A percentile compares a stretch with the other conserved stretches of the same genome.
Evolutionary conservation across 2,888 invertebrate species (phyloP).

Genomic region (Tiliacea citrago): DNA sequence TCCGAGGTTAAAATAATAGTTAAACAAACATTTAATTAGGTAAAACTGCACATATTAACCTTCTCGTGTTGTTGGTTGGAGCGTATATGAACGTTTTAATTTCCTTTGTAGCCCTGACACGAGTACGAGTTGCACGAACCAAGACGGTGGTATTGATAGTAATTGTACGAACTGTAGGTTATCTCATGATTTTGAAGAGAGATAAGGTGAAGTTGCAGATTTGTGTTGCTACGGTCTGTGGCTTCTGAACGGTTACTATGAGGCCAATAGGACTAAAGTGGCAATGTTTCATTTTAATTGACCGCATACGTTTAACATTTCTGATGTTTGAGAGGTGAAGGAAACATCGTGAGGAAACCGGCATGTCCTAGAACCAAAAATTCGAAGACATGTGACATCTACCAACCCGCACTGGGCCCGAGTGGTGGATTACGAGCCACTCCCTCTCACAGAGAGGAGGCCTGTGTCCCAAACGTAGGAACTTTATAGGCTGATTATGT

Average conservation of each 20-base stretch:
- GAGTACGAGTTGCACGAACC: slow-evolving; percentile 39
- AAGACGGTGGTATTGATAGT: slow-evolving; percentile 34
- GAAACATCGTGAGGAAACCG: no score
- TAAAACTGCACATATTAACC: slow-evolving; percentile 58
- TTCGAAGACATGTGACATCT: no score
- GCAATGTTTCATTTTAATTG: background rate
- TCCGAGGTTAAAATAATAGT: slow-evolving; percentile 66
- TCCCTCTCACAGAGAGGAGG: no score
- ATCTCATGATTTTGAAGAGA: slow-evolving; percentile 29
- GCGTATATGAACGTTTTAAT: slow-evolving; percentile 49
- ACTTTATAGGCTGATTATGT: no score
- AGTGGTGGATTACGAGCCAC: no score
- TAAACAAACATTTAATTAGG: slow-evolving; percentile 51
- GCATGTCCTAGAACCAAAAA: no score
- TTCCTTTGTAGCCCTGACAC: slow-evolving; percentile 64
- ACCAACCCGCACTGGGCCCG: no score
- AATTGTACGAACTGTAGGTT: slow-evolving; percentile 32
- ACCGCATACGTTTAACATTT: background rate
- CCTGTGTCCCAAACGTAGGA: no score
- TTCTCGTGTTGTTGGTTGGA: slow-evolving; percentile 53
- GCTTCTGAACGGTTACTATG: background rate
- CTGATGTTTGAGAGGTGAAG: no score
- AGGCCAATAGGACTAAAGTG: background rate
- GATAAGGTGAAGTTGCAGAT: slow-evolving; percentile 11
- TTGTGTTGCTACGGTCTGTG: background rate